Percentiles rank a stretch among this genome's conserved stretches.
Conservation (phyloP, 2,113 vertebrate species). For the Plecotus auritus region DNA sequence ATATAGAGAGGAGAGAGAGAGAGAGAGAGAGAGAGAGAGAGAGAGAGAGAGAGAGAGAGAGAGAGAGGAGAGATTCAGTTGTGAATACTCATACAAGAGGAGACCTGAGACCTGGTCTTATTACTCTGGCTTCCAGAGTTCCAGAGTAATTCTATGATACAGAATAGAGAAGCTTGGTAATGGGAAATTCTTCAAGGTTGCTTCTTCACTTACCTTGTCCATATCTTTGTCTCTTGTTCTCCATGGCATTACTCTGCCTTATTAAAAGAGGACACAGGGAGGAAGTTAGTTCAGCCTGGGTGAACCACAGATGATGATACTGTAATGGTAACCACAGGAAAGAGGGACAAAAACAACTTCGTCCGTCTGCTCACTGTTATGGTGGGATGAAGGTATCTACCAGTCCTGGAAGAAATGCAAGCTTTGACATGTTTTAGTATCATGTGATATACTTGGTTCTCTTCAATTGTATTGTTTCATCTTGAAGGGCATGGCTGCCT, state of each 20-base stretch:
- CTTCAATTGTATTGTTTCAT: not conserved
- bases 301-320: not conserved
- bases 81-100: not conserved
- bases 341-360: not conserved
- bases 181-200: not conserved
- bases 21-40: too few relatives aligned
- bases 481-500: not conserved
- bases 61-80: not conserved
- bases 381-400: not conserved
- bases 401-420: not conserved
- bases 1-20: not conserved
- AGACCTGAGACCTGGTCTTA: not conserved
- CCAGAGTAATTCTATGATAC: not conserved
- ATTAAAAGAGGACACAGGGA: not conserved
- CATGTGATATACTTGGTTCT: not conserved
- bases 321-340: not conserved
- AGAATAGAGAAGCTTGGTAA: not conserved
- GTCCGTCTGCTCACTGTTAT: not conserved
- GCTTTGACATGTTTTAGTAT: not conserved
- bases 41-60: too few relatives aligned
- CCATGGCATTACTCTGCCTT: not conserved
- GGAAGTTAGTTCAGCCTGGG: not conserved
- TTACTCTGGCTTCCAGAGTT: not conserved
- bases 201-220: not conserved
- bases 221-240: not conserved